phyloP scores from a whole-genome alignment of 2,113 vertebrate species.

The Phoenicopterus ruber region DNA sequence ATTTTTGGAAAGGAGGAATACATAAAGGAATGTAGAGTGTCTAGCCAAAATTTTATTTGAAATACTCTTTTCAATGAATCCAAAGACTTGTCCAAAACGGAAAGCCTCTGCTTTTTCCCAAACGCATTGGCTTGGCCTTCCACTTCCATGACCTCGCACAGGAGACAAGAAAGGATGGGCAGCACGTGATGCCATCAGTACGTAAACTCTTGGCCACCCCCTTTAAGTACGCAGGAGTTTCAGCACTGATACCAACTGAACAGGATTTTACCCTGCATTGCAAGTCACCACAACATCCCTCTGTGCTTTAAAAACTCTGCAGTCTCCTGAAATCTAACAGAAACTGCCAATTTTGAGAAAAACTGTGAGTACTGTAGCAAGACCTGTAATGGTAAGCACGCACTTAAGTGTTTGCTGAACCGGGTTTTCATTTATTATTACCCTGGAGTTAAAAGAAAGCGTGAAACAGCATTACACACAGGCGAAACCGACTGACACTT shows the following conservation, averaged over 20 bases:
- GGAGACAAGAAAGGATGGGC: not conserved
- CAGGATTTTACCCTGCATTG: not conserved
- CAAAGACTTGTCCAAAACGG: not conserved
- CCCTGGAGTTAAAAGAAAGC: not conserved
- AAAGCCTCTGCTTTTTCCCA: not conserved
- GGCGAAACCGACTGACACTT: accelerated
- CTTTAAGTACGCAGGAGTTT: not conserved
- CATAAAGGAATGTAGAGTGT: slow-evolving; percentile 38
- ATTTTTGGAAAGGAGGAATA: slow-evolving; percentile 32
- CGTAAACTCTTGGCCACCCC: not conserved
- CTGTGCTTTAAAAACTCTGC: not conserved
- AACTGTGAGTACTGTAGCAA: not conserved
- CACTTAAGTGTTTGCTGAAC: not conserved
- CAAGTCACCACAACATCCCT: not conserved
- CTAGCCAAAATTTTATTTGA: slow-evolving; percentile 37
- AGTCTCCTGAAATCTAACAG: not conserved
- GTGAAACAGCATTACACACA: not conserved
- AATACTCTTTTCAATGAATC: not conserved
- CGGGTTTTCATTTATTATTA: not conserved
- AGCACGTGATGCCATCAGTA: not conserved
- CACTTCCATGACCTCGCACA: not conserved
- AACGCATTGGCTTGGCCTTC: not conserved
- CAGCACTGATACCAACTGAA: not conserved
- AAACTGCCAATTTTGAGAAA: not conserved
- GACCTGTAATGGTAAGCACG: not conserved